Percentiles rank a stretch among this genome's conserved stretches.
Evolutionary conservation across 2,113 vertebrate species (phyloP).

Genomic region (Lipotes vexillifer): DNA sequence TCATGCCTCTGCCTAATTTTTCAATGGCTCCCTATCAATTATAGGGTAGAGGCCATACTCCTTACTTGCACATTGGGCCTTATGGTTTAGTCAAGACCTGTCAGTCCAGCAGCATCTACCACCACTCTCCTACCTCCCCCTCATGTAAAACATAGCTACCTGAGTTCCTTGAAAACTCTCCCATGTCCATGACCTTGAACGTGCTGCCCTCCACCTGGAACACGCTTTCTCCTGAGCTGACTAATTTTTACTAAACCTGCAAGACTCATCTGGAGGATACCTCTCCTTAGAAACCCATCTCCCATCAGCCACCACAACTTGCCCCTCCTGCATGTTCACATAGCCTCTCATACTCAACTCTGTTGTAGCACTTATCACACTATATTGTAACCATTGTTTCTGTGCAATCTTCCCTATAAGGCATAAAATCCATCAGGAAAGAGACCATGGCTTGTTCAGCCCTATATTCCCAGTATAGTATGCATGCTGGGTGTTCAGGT

Average conservation of each 20-base stretch:
- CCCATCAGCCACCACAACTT: too few relatives aligned
- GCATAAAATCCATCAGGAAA: background rate
- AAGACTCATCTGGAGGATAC: background rate
- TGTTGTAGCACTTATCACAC: background rate
- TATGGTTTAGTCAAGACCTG: background rate
- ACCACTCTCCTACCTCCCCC: background rate
- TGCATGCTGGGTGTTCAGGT: background rate
- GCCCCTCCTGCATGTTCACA: background rate
- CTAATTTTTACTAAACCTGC: background rate
- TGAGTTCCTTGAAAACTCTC: background rate
- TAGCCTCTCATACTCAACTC: background rate
- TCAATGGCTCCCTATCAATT: background rate
- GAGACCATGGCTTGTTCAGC: background rate
- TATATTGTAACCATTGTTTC: background rate
- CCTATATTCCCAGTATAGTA: background rate
- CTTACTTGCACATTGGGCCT: background rate
- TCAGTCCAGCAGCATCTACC: background rate
- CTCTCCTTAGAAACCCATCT: background rate
- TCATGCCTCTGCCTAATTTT: background rate
- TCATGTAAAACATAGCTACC: background rate
- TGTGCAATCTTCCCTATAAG: background rate
- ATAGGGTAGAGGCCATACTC: background rate
- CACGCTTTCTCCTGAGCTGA: background rate
- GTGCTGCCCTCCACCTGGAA: background rate
- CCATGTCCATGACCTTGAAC: background rate